Percentiles rank a stretch among this genome's conserved stretches.
phyloP scores from a whole-genome alignment of 35 echinoderm and acorn worm species.

The Ophiothrix spiculata region DNA sequence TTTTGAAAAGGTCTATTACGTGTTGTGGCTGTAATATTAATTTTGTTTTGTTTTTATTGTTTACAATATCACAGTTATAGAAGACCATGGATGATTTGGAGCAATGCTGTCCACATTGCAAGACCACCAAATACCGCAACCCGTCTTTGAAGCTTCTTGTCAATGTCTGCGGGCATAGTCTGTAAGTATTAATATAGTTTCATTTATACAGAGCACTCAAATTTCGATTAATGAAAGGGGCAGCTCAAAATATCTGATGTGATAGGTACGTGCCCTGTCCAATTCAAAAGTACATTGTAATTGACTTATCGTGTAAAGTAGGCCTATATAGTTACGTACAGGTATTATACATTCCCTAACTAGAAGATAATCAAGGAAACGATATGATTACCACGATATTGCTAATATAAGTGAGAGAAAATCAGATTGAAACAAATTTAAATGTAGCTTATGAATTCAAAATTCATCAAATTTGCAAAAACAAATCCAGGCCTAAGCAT shows the following conservation, averaged over 20 bases:
- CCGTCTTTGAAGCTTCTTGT: constrained; percentile 81
- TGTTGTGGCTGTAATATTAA: too few species aligned
- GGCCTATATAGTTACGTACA: neutral
- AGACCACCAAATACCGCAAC: constrained; percentile 90
- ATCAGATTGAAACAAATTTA: too few species aligned
- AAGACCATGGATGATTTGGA: constrained; percentile 27
- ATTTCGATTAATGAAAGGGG: neutral
- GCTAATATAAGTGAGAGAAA: too few species aligned
- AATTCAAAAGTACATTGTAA: neutral
- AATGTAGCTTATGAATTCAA: too few species aligned
- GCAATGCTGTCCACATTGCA: constrained; percentile 82
- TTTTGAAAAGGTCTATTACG: too few species aligned
- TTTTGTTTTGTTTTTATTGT: too few species aligned
- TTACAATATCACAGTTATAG: too few species aligned
- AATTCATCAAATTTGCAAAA: too few species aligned
- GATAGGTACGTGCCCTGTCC: neutral
- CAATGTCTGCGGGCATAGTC: constrained; percentile 84
- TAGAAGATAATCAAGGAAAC: too few species aligned
- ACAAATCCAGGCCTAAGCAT: too few species aligned
- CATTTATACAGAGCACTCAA: neutral
- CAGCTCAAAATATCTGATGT: neutral
- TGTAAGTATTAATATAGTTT: constrained; percentile 54
- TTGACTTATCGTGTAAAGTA: neutral
- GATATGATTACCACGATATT: too few species aligned
- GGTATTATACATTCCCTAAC: too few species aligned